phyloP scores from a whole-genome alignment of 2,113 vertebrate species.

The Dipodomys spectabilis region DNA sequence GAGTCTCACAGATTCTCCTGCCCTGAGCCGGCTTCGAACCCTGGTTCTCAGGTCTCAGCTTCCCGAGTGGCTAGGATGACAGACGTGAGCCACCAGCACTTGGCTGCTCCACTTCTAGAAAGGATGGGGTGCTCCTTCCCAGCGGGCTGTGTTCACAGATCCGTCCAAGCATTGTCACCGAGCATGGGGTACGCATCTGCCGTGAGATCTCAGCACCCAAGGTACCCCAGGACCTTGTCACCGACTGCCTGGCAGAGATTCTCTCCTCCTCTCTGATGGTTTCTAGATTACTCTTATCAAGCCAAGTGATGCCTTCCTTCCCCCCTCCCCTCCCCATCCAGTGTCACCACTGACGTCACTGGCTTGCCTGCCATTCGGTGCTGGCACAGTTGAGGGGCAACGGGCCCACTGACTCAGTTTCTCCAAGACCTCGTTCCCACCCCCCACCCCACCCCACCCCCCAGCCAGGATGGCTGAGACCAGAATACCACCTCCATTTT shows the following conservation, averaged over 20 bases:
- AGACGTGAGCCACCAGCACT: too few species aligned
- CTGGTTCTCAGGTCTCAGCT: too few species aligned
- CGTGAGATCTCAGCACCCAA: background rate
- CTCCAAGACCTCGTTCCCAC: background rate
- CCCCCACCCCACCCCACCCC: too few species aligned
- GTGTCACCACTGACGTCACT: slow-evolving; percentile 80
- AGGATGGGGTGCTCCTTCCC: background rate
- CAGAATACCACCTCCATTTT: background rate
- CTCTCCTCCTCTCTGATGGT: slow-evolving; percentile 83
- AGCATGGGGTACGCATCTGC: background rate
- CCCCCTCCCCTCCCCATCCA: background rate
- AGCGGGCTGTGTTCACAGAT: background rate
- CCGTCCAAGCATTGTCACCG: background rate
- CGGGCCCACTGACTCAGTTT: background rate
- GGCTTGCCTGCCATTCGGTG: slow-evolving; percentile 64
- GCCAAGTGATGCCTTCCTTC: slow-evolving; percentile 67
- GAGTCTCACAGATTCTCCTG: too few species aligned
- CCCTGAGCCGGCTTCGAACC: too few species aligned
- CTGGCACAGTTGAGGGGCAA: slow-evolving; percentile 68
- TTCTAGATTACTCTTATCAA: slow-evolving; percentile 87
- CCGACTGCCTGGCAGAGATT: slow-evolving; percentile 75
- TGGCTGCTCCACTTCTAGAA: background rate
- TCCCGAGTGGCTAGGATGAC: too few species aligned
- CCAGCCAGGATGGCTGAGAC: background rate
- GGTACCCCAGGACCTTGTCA: slow-evolving; percentile 41